Evolutionary conservation across 2,888 invertebrate genomes (phyloP).

Genomic region (Taenaris catops): DNA sequence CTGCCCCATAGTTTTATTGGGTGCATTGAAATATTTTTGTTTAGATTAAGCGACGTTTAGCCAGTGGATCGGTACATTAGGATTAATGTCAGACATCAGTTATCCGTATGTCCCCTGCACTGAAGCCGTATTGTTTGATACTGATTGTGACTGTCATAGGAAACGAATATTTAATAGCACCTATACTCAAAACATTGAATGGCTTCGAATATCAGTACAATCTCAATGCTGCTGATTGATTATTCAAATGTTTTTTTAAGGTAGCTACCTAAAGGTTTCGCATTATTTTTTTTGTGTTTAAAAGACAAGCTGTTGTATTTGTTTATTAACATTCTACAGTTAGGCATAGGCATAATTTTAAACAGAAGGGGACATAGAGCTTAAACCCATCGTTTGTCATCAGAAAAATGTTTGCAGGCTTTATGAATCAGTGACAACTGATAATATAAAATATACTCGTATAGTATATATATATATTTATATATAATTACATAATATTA

Average conservation of each 20-base stretch:
- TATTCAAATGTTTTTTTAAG: slow-evolving; percentile 21
- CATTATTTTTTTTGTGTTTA: too few relatives aligned
- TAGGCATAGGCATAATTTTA: too few relatives aligned
- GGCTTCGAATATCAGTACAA: slow-evolving; percentile 18
- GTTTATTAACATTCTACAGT: too few relatives aligned
- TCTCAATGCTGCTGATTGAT: slow-evolving; percentile 24
- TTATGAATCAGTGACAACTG: too few relatives aligned
- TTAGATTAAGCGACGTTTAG: slow-evolving; percentile 74
- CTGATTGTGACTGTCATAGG: slow-evolving; percentile 48
- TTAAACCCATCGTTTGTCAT: too few relatives aligned
- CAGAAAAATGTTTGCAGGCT: too few relatives aligned
- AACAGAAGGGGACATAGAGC: too few relatives aligned
- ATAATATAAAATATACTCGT: too few relatives aligned
- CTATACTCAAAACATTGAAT: slow-evolving; percentile 24
- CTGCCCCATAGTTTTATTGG: slow-evolving; percentile 67
- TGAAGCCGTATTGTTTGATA: slow-evolving; percentile 30
- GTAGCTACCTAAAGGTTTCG: slow-evolving; percentile 17
- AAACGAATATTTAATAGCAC: slow-evolving; percentile 25
- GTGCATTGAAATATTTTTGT: slow-evolving; percentile 75
- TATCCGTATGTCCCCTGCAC: slow-evolving; percentile 38
- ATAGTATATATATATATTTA: too few relatives aligned
- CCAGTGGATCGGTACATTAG: slow-evolving; percentile 68
- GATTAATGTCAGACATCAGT: slow-evolving; percentile 76
- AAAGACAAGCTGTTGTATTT: too few relatives aligned
- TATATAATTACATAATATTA: too few relatives aligned